Base-by-base conservation (phyloP, 2,113 vertebrate species). In the Empidonax alnorum region DNA sequence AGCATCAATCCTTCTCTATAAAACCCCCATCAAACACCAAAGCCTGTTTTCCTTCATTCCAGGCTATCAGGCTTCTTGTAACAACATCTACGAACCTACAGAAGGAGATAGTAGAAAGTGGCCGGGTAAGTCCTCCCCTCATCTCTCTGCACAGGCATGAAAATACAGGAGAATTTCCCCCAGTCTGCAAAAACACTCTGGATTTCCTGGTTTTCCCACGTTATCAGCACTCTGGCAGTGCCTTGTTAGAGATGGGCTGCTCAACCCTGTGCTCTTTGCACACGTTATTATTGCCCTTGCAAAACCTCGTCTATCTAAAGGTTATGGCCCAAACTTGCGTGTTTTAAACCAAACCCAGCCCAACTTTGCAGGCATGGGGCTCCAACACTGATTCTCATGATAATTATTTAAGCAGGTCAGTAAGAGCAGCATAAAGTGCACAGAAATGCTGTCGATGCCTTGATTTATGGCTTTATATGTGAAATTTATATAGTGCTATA, bases 91-190 rank as follows among this genome's bases (percentile, higher is more conserved):
- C 99, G 0, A 98, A 99, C 94, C 90, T 99, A 28, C 99, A 99
- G 94, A 99, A 99, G 97, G 99, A 99, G 92, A 99, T 99, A 11
- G 99, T 99, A 21, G 99, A 99, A 95, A 94, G 99, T 9, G 99
- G 98, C 93, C 98, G 99, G 98, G 99, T 99, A 94, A 98, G 98
- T 96, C 77, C 7, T 69, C 2, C 14, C 13, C 19, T 76, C 5
- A 1, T 25, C 18, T 46, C 30, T 72, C 39, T 44, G 35, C 44
- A 6, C 39, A 3, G 3, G 19, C 3, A 3, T 4, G 16, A 81
- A 62, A 62, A 62, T 23, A 13, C 0, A 1, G 50, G 39, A 72
- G 62, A 20, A 30, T 61, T 47, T 75, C 27, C 58, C 41, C 7
- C 21, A 17, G 0, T 52, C 4, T 72, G 44, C 39, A 63, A 53